A percentile compares a stretch with the other conserved stretches of the same genome.
Evolutionary conservation across 2,113 vertebrate species (phyloP).

Genomic region (Tamias sibiricus): DNA sequence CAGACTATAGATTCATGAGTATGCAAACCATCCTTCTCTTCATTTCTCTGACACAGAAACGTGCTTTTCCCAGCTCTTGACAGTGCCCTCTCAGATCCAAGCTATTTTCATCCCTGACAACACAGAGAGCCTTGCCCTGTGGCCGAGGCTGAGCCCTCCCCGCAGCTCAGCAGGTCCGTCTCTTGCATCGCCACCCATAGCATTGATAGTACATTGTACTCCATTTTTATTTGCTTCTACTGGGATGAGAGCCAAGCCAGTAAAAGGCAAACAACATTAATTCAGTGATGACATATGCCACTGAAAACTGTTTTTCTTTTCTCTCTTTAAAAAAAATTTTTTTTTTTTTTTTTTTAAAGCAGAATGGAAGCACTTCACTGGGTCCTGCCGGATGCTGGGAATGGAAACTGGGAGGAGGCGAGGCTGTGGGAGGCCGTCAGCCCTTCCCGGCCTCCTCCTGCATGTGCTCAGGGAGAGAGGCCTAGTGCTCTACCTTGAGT

Average conservation of each 20-base stretch:
- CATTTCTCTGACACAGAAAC: constrained; percentile 46
- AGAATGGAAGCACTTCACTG: constrained; percentile 71
- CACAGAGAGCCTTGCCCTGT: background rate
- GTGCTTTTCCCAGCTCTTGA: background rate
- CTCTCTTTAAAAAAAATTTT: constrained; percentile 53
- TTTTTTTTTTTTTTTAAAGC: constrained; percentile 40
- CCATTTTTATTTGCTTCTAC: constrained; percentile 86
- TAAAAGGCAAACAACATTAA: constrained; percentile 92
- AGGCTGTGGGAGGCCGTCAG: background rate
- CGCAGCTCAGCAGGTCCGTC: constrained; percentile 64
- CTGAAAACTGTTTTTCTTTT: constrained; percentile 89
- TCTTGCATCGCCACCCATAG: constrained; percentile 75
- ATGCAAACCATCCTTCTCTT: background rate
- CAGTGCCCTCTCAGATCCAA: background rate
- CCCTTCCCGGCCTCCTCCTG: background rate
- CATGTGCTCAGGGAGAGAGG: too few relatives aligned
- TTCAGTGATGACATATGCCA: constrained; percentile 90
- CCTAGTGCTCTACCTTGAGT: too few relatives aligned
- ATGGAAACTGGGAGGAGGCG: background rate
- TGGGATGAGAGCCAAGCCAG: constrained; percentile 90
- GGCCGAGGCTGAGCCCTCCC: background rate
- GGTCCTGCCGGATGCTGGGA: constrained; percentile 34
- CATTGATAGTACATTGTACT: constrained; percentile 85
- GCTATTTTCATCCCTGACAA: background rate
- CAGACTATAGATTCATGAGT: background rate